phyloP scores from a whole-genome alignment of 2,888 invertebrate genomes.

The Syritta pipiens region DNA sequence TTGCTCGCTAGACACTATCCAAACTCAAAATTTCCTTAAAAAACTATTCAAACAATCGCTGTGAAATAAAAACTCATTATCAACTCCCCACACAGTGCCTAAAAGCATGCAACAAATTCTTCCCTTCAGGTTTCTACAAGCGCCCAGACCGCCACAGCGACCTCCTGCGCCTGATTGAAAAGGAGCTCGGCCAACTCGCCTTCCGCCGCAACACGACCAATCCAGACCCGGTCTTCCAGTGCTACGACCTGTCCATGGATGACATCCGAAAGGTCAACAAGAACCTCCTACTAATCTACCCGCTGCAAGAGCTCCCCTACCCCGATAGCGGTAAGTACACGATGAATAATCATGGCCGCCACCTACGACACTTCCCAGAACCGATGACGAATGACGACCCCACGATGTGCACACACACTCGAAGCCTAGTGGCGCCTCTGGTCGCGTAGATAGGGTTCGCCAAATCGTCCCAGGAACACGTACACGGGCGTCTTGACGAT shows the following conservation, averaged over 20 bases:
- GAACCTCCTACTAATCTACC: constrained; percentile 82
- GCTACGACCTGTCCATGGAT: constrained; percentile 81
- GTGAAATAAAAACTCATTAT: too few relatives aligned
- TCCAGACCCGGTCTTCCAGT: constrained; percentile 68
- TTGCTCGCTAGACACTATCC: too few relatives aligned
- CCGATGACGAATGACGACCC: not conserved
- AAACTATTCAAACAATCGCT: too few relatives aligned
- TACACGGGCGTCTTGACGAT: too few relatives aligned
- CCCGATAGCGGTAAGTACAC: constrained; percentile 79
- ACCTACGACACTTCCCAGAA: constrained; percentile 23
- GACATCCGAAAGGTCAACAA: constrained; percentile 82
- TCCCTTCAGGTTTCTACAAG: constrained; percentile 75
- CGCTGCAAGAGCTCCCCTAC: constrained; percentile 75
- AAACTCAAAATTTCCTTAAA: too few relatives aligned
- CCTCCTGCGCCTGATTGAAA: constrained; percentile 80
- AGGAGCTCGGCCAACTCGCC: constrained; percentile 81
- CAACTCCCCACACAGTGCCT: too few relatives aligned
- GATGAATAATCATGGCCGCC: too few relatives aligned
- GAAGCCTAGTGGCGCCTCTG: constrained; percentile 41
- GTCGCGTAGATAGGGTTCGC: constrained; percentile 5
- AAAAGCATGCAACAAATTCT: too few relatives aligned
- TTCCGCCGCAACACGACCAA: constrained; percentile 74
- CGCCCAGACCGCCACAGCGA: constrained; percentile 79
- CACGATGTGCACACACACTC: too few relatives aligned
- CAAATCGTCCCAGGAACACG: constrained; percentile 46